These are phyloP conservation scores for Zaprionus gabonicus DNA, from an alignment of 1,140 invertebrate species.

Conservation along the genomic window DNA sequence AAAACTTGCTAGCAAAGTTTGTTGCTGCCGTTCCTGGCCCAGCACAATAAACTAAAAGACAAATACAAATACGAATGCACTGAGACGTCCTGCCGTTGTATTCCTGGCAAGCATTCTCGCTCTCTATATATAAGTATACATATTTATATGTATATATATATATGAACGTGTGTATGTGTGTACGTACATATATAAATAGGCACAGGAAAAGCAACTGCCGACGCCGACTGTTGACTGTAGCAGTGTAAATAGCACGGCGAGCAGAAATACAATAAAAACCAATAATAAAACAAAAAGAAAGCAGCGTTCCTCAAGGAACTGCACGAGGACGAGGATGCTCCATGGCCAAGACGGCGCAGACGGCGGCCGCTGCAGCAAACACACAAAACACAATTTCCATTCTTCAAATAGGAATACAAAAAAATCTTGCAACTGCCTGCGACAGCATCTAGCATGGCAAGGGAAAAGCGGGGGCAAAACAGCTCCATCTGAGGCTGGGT, in stretches of 20 bases:
- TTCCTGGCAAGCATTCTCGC: conserved; percentile 25
- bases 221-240: conserved; percentile 72
- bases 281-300: conserved; percentile 47
- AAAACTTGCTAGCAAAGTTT: conserved; percentile 65
- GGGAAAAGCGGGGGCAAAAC: background rate
- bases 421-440: conserved; percentile 70
- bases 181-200: conserved; percentile 66
- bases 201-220: conserved; percentile 75
- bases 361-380: conserved; percentile 70
- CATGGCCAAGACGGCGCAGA: background rate
- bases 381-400: conserved; percentile 81
- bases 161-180: background rate
- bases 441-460: conserved; percentile 40
- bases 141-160: conserved; percentile 52
- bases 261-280: conserved; percentile 66
- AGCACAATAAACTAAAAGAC: conserved; percentile 78
- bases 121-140: conserved; percentile 30
- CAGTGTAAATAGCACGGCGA: conserved; percentile 75
- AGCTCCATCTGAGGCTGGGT: conserved; percentile 15
- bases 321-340: background rate
- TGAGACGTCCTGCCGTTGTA: conserved; percentile 34
- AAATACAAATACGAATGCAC: conserved; percentile 67
- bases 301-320: conserved; percentile 5
- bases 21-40: conserved; percentile 43
- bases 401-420: conserved; percentile 72